Evolutionary conservation across 2,113 vertebrate genomes (phyloP), one percentile per base, ranked within the genome.

Genomic region (Fulica atra): DNA sequence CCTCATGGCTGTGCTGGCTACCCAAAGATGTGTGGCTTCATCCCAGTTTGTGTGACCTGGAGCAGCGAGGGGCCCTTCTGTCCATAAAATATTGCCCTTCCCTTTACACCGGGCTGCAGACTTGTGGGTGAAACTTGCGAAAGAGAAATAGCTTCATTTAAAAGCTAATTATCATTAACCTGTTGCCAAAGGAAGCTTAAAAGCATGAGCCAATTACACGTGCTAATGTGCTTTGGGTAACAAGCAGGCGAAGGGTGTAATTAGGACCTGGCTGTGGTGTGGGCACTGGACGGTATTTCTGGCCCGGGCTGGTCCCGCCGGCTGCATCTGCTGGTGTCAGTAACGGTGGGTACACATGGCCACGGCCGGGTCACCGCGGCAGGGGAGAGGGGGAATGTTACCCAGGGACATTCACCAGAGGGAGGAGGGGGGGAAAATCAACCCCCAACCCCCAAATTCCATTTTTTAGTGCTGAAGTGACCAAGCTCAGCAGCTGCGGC

Each of bases 111-210:
- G 8, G 1, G 0, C 15, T 31, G 14, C 42, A 50, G 64, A 20
- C 18, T 21, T 61, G 71, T 36, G 65, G 72, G 26, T 83, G 82
- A 81, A 78, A 9, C 36, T 20, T 44, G 7, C 50, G 31, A 50
- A 87, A 69, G 70, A 86, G 73, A 90, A 94, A 48, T 16, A 89
- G 7, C 56, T 86, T 76, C 5, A 7, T 91, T 92, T 84, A 69
- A 82, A 44, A n/a, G 25, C 36, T 87, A 89, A 94, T 96, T 95
- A 81, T 38, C 54, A 7, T 93, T 78, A 94, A 89, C 84, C 36
- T 26, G 28, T 92, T 84, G 88, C 83, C 63, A 94, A 81, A 91
- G 83, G 77, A 96, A 23, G 57, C 91, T 94, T 88, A 33, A 85
- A 96, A 84, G 77, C 10, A 0, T 35, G 66, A 95, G 80, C 44